Conservation (phyloP, 2,113 vertebrate genomes). For the Sinocyclocheilus maitianheensis region DNA sequence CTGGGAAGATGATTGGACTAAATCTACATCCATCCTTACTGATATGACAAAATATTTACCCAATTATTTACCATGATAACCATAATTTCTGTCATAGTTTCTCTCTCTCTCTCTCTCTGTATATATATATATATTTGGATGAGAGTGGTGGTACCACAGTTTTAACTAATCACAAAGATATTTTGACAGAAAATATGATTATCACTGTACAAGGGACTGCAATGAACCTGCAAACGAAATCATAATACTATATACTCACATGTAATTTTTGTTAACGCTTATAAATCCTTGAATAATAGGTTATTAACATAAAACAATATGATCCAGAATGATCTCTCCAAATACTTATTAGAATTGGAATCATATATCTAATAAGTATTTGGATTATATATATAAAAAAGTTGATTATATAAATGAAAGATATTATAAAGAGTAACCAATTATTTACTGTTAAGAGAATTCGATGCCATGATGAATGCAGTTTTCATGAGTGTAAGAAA, state of each 20-base stretch:
- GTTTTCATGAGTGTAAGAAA: constrained; percentile 21
- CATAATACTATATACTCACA: neutral
- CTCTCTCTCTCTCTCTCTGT: too few relatives aligned
- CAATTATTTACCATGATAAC: neutral
- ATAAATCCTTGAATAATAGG: neutral
- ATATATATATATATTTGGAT: too few relatives aligned
- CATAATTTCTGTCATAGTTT: neutral
- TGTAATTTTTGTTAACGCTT: too few relatives aligned
- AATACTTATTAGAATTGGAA: neutral
- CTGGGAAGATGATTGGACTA: neutral
- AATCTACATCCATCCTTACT: neutral
- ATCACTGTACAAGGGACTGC: neutral
- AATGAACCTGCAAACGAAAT: neutral
- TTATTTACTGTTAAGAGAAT: neutral
- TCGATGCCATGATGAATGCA: neutral
- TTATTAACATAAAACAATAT: neutral
- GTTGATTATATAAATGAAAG: neutral
- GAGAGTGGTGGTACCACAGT: neutral
- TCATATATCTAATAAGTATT: neutral
- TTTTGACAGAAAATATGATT: neutral
- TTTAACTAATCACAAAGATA: neutral
- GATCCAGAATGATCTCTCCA: neutral
- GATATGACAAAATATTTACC: neutral
- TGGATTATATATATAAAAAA: neutral
- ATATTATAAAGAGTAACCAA: neutral